Percentiles rank a stretch among this genome's conserved stretches.
Evolutionary conservation across 2,113 vertebrate genomes (phyloP).

Genomic region (Lamprotornis superbus): DNA sequence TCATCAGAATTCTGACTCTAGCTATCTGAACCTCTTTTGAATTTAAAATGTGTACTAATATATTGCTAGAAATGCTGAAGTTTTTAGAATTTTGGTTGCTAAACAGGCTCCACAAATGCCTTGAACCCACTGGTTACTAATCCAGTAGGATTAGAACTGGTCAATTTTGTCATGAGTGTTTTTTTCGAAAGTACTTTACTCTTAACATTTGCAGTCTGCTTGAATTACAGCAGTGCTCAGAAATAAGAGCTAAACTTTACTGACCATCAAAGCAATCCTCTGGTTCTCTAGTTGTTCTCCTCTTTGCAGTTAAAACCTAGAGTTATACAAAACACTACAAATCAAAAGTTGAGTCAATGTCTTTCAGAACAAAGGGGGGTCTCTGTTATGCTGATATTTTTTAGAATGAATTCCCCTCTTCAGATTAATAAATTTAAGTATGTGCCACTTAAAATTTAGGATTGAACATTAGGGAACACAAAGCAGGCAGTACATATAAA

Average conservation of each 20-base stretch:
- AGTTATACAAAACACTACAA: neutral
- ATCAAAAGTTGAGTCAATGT: neutral
- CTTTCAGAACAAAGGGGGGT: slow-evolving; percentile 2
- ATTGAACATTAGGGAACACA: slow-evolving; percentile 24
- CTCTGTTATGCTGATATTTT: neutral
- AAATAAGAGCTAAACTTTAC: neutral
- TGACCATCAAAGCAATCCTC: neutral
- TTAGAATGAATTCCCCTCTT: neutral
- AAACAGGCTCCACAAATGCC: neutral
- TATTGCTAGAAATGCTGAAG: neutral
- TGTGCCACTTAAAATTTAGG: slow-evolving; percentile 12
- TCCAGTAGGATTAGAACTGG: neutral
- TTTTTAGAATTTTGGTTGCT: neutral
- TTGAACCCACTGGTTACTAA: neutral
- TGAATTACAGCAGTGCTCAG: neutral
- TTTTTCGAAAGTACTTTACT: neutral
- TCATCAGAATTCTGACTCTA: neutral
- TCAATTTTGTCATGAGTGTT: neutral
- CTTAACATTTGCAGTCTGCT: neutral
- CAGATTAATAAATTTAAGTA: slow-evolving; percentile 21
- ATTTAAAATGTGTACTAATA: neutral
- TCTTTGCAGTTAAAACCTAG: slow-evolving; percentile 20
- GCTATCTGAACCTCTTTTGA: neutral
- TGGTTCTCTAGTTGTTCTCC: neutral
- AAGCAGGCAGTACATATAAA: neutral